A percentile compares a stretch with the other conserved stretches of the same genome.
phyloP scores from a whole-genome alignment of 2,113 vertebrate genomes.

The Oplegnathus fasciatus region DNA sequence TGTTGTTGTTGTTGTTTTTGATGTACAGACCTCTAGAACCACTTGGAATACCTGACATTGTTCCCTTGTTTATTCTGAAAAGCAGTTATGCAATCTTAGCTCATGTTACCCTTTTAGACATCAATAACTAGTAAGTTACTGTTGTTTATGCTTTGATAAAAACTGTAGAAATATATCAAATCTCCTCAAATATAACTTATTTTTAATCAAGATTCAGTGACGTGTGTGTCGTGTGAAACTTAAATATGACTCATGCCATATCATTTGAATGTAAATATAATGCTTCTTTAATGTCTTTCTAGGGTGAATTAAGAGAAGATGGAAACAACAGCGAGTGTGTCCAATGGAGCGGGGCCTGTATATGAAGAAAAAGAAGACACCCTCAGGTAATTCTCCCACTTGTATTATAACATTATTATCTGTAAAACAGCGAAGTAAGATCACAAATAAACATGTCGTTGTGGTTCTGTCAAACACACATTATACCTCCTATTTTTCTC shows the following conservation, averaged over 20 bases:
- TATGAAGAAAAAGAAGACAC: conserved; percentile 65
- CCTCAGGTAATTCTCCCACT: conserved; percentile 63
- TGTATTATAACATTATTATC: neutral
- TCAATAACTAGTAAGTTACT: neutral
- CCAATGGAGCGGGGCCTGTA: conserved; percentile 67
- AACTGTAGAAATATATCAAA: neutral
- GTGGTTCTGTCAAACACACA: neutral
- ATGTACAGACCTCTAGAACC: neutral
- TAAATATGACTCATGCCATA: neutral
- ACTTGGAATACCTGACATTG: neutral
- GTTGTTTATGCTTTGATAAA: neutral
- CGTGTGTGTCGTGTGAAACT: neutral
- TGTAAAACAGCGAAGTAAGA: neutral
- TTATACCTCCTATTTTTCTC: neutral
- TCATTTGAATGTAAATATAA: neutral
- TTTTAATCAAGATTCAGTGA: neutral
- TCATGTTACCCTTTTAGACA: neutral
- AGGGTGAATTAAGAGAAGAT: conserved; percentile 58
- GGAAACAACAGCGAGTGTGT: conserved; percentile 56
- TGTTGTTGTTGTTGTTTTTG: conserved; percentile 15
- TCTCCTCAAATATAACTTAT: neutral
- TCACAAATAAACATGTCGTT: neutral
- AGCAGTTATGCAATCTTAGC: neutral
- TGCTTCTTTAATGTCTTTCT: neutral
- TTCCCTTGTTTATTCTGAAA: conserved; percentile 18